Percentiles rank a stretch among this genome's conserved stretches.
Conservation (phyloP, 2,797 vertebrate species). For the Otus scops region DNA sequence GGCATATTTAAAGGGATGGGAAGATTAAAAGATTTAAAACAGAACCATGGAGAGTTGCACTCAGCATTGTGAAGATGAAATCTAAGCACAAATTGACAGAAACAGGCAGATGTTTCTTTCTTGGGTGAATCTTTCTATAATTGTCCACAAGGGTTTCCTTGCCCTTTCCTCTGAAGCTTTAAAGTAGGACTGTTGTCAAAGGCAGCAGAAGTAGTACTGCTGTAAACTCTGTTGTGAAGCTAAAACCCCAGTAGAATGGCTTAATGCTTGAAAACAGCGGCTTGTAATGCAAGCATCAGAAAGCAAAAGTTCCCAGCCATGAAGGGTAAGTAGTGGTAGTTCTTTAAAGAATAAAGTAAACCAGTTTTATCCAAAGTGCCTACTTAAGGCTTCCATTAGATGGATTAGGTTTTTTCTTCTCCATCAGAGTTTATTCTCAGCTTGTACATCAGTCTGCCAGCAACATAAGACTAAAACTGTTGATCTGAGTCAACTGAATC, state of each 20-base stretch:
- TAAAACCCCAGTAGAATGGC: not conserved
- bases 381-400: slow-evolving; percentile 4
- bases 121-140: not conserved
- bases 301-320: not conserved
- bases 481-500: not conserved
- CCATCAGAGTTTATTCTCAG: not conserved
- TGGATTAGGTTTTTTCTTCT: slow-evolving; percentile 27
- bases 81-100: slow-evolving; percentile 8
- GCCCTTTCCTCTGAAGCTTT: slow-evolving; percentile 20
- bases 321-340: not conserved
- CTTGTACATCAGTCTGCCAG: not conserved
- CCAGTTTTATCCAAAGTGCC: not conserved
- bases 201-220: not conserved
- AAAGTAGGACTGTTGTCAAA: not conserved
- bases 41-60: not conserved
- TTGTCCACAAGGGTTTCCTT: slow-evolving; percentile 12
- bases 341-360: not conserved
- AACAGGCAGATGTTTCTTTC: not conserved
- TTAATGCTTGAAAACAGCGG: not conserved
- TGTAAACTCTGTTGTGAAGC: not conserved
- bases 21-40: slow-evolving; percentile 35
- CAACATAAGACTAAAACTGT: not conserved
- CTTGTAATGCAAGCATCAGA: not conserved
- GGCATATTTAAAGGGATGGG: not conserved
- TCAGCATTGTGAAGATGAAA: not conserved